These are phyloP conservation scores for Fringilla coelebs DNA, from an alignment of 2,797 vertebrate genomes.

Conservation along the genomic window DNA sequence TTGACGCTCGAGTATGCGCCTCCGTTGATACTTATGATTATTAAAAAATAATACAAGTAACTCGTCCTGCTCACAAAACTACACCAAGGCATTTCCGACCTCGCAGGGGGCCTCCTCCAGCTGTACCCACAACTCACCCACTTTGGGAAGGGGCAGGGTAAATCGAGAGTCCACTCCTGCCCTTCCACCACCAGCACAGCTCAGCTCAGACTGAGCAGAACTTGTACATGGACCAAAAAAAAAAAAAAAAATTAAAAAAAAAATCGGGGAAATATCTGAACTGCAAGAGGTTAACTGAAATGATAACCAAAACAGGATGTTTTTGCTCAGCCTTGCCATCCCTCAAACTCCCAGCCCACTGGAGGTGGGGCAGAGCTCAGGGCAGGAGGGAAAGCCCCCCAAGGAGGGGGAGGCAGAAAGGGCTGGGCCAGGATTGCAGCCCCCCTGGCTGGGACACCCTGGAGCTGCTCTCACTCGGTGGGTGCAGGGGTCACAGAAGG, in stretches of 20 bases:
- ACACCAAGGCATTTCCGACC: fast-evolving
- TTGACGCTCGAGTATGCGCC: fast-evolving
- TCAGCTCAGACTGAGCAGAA: background rate
- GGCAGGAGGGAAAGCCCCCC: background rate
- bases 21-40: fast-evolving
- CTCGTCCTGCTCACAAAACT: background rate
- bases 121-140: background rate
- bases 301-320: conserved; percentile 58
- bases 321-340: background rate
- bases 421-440: background rate
- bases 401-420: fast-evolving
- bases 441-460: background rate
- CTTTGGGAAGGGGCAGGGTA: background rate
- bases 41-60: no score
- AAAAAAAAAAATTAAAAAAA: no score
- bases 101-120: fast-evolving
- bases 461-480: fast-evolving
- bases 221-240: fast-evolving
- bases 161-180: background rate
- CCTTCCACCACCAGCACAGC: background rate
- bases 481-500: fast-evolving
- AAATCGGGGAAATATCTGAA: background rate
- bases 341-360: background rate
- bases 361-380: fast-evolving
- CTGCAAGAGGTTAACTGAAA: background rate